Evolutionary conservation across 1,140 invertebrate genomes (phyloP).

Genomic region (Lordiphosa mommai): DNA sequence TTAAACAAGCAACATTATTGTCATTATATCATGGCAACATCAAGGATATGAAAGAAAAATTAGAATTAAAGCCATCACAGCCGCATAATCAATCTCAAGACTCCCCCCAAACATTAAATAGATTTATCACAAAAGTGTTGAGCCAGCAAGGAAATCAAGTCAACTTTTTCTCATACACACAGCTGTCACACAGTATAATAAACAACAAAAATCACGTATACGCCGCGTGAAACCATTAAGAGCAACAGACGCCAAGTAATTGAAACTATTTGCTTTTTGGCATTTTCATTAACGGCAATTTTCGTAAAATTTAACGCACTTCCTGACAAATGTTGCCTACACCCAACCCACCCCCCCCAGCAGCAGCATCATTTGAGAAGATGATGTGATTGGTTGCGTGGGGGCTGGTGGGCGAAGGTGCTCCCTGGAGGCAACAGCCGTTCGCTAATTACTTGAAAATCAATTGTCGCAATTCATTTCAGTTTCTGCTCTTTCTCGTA

Average conservation of each 20-base stretch:
- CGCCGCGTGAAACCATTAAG: constrained; percentile 37
- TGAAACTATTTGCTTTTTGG: constrained; percentile 72
- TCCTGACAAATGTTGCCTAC: constrained; percentile 55
- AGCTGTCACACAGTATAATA: constrained; percentile 19
- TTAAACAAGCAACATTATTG: constrained; percentile 52
- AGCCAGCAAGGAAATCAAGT: constrained; percentile 13
- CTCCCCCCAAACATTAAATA: constrained; percentile 12
- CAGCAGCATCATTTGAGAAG: no score
- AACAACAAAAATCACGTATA: constrained; percentile 57
- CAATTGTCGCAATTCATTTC: constrained; percentile 73
- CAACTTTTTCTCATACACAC: constrained; percentile 16
- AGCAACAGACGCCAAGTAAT: constrained; percentile 51
- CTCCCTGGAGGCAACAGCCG: constrained; percentile 2
- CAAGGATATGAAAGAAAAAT: constrained; percentile 5
- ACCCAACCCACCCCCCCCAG: constrained; percentile 1
- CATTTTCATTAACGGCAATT: constrained; percentile 68
- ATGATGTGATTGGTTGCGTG: no score
- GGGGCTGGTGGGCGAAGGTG: no score
- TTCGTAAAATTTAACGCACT: constrained; percentile 71
- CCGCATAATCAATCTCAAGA: constrained; percentile 61
- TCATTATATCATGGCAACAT: constrained; percentile 37
- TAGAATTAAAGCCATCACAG: constrained; percentile 42
- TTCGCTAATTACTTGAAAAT: constrained; percentile 69
- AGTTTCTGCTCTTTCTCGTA: constrained; percentile 23
- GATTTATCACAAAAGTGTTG: constrained; percentile 45